phyloP scores from a whole-genome alignment of 2,888 invertebrate genomes.

The Pandemis corylana region DNA sequence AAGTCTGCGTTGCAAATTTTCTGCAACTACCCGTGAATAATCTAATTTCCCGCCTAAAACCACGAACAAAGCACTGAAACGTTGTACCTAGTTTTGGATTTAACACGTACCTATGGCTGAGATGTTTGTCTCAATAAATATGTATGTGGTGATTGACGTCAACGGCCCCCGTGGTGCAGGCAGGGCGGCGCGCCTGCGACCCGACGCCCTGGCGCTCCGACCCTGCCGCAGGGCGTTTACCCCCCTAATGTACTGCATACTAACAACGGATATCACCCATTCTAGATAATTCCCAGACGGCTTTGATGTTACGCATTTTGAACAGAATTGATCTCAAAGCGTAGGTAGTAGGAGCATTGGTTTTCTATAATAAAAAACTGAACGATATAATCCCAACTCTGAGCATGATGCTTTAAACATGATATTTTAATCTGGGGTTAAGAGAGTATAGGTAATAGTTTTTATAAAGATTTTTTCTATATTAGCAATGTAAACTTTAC shows the following conservation, averaged over 20 bases:
- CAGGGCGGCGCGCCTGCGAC: conserved; percentile 10
- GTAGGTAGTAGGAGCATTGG: conserved; percentile 31
- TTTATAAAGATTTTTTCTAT: neutral
- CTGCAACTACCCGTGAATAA: neutral
- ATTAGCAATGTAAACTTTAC: conserved; percentile 8
- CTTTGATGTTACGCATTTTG: conserved; percentile 32
- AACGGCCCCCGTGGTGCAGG: conserved; percentile 47
- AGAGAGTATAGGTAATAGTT: neutral
- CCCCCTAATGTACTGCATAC: conserved; percentile 38
- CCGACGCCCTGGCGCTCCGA: conserved; percentile 33
- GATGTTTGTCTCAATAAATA: conserved; percentile 46
- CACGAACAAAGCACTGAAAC: neutral
- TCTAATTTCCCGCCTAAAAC: neutral
- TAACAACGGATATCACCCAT: conserved; percentile 22
- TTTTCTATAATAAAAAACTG: neutral
- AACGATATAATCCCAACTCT: neutral
- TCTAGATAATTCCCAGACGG: conserved; percentile 45
- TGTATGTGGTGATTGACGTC: conserved; percentile 51
- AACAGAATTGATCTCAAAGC: conserved; percentile 31
- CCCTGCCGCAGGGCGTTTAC: conserved; percentile 37
- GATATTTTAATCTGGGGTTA: conserved; percentile 20
- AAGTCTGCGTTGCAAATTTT: neutral
- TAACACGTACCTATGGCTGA: conserved; percentile 35
- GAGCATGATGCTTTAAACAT: conserved; percentile 13
- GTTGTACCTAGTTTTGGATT: conserved; percentile 9